Evolutionary conservation across 1,140 invertebrate genomes (phyloP).

Genomic region (Magallana angulata): DNA sequence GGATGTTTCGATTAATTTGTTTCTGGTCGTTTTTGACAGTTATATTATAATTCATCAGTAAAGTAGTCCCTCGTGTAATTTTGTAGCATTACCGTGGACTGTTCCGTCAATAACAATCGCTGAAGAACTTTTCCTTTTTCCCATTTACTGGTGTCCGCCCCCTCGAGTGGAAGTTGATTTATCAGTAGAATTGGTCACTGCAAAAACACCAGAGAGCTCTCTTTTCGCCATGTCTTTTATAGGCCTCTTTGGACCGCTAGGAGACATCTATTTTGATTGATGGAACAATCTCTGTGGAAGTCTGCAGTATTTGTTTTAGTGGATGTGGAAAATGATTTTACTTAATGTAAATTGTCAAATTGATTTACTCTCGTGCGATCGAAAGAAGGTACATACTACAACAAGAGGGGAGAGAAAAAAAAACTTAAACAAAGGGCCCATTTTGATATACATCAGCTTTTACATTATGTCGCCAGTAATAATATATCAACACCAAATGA

Average conservation of each 20-base stretch:
- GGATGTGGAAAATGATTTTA: slow-evolving; percentile 10
- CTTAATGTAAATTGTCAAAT: background rate
- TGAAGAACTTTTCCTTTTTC: background rate
- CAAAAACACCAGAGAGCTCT: background rate
- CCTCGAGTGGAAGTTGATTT: background rate
- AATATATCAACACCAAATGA: too few species aligned
- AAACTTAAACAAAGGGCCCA: too few species aligned
- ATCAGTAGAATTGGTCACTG: background rate
- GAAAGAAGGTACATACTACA: too few species aligned
- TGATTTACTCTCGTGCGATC: background rate
- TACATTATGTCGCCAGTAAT: too few species aligned
- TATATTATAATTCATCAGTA: background rate
- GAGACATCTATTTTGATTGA: slow-evolving; percentile 24
- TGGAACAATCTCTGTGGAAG: background rate
- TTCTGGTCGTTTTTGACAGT: background rate
- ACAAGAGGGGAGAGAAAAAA: too few species aligned
- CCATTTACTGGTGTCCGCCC: background rate
- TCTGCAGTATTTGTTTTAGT: background rate
- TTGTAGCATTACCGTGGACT: background rate
- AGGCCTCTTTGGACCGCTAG: background rate
- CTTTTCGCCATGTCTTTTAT: slow-evolving; percentile 5
- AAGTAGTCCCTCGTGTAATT: slow-evolving; percentile 9
- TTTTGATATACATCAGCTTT: too few species aligned
- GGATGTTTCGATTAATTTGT: slow-evolving; percentile 3
- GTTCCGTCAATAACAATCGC: background rate